These are phyloP conservation scores for Alfaro cultratus DNA, from an alignment of 2,797 vertebrate species.

Conservation along the genomic window DNA sequence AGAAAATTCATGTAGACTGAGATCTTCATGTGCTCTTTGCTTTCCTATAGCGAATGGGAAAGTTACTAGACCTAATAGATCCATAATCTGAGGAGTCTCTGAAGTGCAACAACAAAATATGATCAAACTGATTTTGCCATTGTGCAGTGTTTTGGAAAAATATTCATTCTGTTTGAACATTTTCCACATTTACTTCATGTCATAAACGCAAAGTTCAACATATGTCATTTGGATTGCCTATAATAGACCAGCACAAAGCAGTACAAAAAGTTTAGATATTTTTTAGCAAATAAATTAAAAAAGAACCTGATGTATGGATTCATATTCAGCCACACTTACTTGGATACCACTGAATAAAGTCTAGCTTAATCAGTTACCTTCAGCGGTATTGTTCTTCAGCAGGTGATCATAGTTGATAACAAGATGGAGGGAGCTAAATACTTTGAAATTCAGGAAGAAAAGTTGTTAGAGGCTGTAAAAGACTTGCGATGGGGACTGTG, in stretches of 20 bases:
- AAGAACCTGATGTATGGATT: not conserved
- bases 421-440: not conserved
- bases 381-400: not conserved
- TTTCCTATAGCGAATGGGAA: slow-evolving; percentile 13
- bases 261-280: too few relatives aligned
- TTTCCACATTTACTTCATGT: not conserved
- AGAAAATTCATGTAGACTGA: slow-evolving; percentile 61
- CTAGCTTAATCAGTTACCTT: not conserved
- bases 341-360: not conserved
- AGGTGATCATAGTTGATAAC: not conserved
- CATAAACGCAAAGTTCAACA: not conserved
- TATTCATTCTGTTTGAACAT: not conserved
- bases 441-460: not conserved
- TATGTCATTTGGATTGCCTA: not conserved
- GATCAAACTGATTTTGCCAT: not conserved
- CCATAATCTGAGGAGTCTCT: not conserved
- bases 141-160: not conserved
- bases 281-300: too few relatives aligned
- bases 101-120: not conserved
- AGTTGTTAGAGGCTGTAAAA: not conserved
- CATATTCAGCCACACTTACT: not conserved
- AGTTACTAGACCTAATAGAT: not conserved
- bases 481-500: not conserved
- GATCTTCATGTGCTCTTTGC: slow-evolving; percentile 50
- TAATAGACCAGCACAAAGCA: not conserved